Evolutionary conservation across 2,888 invertebrate genomes (phyloP).

Genomic region (Drosophila borborema): DNA sequence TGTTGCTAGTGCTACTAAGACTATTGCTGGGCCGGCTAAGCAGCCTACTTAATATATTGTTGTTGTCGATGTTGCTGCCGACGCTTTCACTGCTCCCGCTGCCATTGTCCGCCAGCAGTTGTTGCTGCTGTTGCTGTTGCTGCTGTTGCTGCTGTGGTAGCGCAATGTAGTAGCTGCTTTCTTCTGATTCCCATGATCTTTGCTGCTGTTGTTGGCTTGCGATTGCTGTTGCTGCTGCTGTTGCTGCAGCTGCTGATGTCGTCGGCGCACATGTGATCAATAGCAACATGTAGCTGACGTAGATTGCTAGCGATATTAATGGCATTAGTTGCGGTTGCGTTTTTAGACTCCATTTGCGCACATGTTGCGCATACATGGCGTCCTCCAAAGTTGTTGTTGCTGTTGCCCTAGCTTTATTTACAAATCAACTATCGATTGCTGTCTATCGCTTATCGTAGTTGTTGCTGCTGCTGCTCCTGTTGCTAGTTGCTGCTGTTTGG

Average conservation of each 20-base stretch:
- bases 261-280: slow-evolving; percentile 82
- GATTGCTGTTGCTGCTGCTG: slow-evolving; percentile 50
- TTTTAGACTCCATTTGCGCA: slow-evolving; percentile 86
- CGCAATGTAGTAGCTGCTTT: slow-evolving; percentile 63
- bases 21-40: slow-evolving; percentile 67
- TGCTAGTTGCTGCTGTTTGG: slow-evolving; percentile 24
- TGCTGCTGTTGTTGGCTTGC: slow-evolving; percentile 51
- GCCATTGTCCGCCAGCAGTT: slow-evolving; percentile 54
- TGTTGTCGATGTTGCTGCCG: slow-evolving; percentile 51
- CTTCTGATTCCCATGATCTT: slow-evolving; percentile 47
- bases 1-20: slow-evolving; percentile 70
- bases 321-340: slow-evolving; percentile 85
- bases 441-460: slow-evolving; percentile 28
- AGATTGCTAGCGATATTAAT: slow-evolving; percentile 84
- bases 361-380: slow-evolving; percentile 86
- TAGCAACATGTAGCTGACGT: slow-evolving; percentile 84
- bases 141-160: slow-evolving; percentile 48
- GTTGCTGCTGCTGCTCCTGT: slow-evolving; percentile 25
- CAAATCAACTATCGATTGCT: slow-evolving; percentile 67
- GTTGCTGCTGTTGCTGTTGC: slow-evolving; percentile 25
- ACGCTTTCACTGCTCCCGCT: slow-evolving; percentile 65
- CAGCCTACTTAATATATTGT: slow-evolving; percentile 79
- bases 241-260: slow-evolving; percentile 75
- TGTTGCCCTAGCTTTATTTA: slow-evolving; percentile 75
- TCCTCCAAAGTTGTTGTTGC: slow-evolving; percentile 81